Evolutionary conservation across 2,888 invertebrate genomes (phyloP).

Genomic region (Smittia sp.): DNA sequence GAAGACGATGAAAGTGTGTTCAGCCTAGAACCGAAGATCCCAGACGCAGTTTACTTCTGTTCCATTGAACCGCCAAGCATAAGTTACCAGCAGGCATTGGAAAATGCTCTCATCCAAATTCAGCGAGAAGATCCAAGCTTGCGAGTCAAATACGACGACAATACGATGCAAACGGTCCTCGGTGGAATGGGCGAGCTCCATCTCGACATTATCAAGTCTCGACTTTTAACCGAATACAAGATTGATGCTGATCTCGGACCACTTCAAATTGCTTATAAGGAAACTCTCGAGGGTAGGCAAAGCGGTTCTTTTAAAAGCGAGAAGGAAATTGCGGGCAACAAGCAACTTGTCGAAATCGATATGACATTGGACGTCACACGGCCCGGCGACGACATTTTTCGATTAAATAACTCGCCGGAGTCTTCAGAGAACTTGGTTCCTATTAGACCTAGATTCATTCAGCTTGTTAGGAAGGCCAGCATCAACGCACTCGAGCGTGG

Average conservation of each 20-base stretch:
- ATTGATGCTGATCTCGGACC: slow-evolving; percentile 88
- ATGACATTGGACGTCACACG: slow-evolving; percentile 44
- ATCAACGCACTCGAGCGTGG: slow-evolving; percentile 71
- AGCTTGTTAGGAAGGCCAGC: slow-evolving; percentile 71
- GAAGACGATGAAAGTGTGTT: slow-evolving; percentile 47
- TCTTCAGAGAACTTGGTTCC: slow-evolving; percentile 65
- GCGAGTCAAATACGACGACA: slow-evolving; percentile 68
- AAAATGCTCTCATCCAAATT: slow-evolving; percentile 75
- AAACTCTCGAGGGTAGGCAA: slow-evolving; percentile 58
- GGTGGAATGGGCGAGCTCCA: slow-evolving; percentile 98
- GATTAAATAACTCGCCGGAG: slow-evolving; percentile 66
- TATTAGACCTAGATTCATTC: slow-evolving; percentile 64
- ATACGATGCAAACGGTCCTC: slow-evolving; percentile 83
- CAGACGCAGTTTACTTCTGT: slow-evolving; percentile 96
- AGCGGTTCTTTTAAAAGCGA: slow-evolving; percentile 47
- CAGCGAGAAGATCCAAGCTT: slow-evolving; percentile 90
- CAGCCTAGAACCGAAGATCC: slow-evolving; percentile 65
- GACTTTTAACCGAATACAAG: slow-evolving; percentile 83
- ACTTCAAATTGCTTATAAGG: slow-evolving; percentile 88
- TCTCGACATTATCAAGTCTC: slow-evolving; percentile 86
- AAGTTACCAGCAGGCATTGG: slow-evolving; percentile 70
- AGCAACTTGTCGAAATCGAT: slow-evolving; percentile 50
- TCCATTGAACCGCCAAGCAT: slow-evolving; percentile 88
- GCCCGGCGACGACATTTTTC: slow-evolving; percentile 44
- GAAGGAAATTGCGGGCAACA: slow-evolving; percentile 52